Evolutionary conservation across 2,797 vertebrate species (phyloP).

Genomic region (Hybognathus amarus): DNA sequence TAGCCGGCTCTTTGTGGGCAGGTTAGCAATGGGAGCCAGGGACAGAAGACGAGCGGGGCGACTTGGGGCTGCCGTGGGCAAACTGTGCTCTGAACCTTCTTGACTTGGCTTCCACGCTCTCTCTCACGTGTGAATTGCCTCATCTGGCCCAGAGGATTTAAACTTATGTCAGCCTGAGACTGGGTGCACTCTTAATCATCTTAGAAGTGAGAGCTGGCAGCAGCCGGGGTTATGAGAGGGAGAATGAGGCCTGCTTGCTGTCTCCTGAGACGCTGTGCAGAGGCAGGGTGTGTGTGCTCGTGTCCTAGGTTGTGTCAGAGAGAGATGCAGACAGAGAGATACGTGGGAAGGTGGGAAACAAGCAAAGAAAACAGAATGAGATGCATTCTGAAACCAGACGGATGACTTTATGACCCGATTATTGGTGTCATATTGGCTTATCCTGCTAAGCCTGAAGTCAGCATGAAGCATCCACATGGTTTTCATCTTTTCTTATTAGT

Average conservation of each 20-base stretch:
- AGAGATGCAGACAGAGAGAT: slow-evolving; percentile 43
- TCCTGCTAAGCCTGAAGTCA: slow-evolving; percentile 43
- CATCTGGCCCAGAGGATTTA: slow-evolving; percentile 69
- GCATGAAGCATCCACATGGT: slow-evolving; percentile 9
- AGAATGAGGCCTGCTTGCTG: slow-evolving; percentile 49
- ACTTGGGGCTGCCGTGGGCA: slow-evolving; percentile 57
- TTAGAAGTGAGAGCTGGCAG: slow-evolving; percentile 69
- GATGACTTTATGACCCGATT: slow-evolving; percentile 52
- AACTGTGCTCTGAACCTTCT: slow-evolving; percentile 61
- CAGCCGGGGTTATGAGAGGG: slow-evolving; percentile 52
- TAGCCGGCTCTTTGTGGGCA: slow-evolving; percentile 66
- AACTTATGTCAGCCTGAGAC: slow-evolving; percentile 68
- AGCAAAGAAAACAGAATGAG: slow-evolving; percentile 33
- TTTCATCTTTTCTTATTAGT: slow-evolving; percentile 25
- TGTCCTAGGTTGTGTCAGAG: slow-evolving; percentile 34
- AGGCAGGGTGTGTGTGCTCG: slow-evolving; percentile 42
- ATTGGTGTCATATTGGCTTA: slow-evolving; percentile 55
- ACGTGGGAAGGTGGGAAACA: slow-evolving; percentile 36
- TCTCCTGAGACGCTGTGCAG: slow-evolving; percentile 54
- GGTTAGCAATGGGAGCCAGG: slow-evolving; percentile 56
- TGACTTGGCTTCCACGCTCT: slow-evolving; percentile 65
- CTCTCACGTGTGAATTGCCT: slow-evolving; percentile 68
- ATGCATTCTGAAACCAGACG: slow-evolving; percentile 58
- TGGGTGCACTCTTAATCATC: slow-evolving; percentile 75
- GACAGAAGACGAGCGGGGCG: slow-evolving; percentile 65